Evolutionary conservation across 2,797 vertebrate species (phyloP).

Genomic region (Varecia variegata): DNA sequence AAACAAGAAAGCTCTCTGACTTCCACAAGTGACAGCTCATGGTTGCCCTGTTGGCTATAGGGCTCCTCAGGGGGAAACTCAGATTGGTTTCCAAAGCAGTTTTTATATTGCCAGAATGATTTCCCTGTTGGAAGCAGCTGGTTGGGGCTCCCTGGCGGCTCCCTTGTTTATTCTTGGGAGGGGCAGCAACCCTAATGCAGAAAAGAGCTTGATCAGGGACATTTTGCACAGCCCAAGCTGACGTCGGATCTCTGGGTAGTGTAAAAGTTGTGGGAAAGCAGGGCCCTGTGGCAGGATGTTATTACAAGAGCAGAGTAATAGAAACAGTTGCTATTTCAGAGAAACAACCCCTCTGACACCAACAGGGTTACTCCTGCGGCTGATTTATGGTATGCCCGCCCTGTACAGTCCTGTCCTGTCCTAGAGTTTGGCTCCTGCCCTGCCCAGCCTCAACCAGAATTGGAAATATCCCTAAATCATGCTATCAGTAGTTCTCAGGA

Average conservation of each 20-base stretch:
- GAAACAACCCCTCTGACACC: neutral
- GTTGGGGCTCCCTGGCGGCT: neutral
- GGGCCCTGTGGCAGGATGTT: neutral
- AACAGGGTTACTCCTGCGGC: neutral
- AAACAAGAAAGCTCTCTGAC: neutral
- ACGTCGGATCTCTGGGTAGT: neutral
- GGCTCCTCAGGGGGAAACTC: neutral
- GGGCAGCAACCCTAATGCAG: neutral
- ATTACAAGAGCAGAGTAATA: neutral
- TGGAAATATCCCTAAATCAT: neutral
- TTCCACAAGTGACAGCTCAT: neutral
- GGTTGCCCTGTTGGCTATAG: neutral
- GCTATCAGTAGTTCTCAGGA: neutral
- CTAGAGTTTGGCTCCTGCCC: neutral
- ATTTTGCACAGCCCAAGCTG: neutral
- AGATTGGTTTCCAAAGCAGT: neutral
- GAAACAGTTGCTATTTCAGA: slow-evolving; percentile 41
- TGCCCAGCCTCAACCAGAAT: neutral
- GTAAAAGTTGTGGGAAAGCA: neutral
- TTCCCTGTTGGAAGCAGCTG: neutral
- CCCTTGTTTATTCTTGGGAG: neutral
- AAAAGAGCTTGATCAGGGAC: neutral
- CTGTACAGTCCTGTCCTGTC: neutral
- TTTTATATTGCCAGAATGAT: neutral
- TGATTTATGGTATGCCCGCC: neutral